Evolutionary conservation across 2,113 vertebrate species (phyloP).

Genomic region (Pygoscelis antarcticus): DNA sequence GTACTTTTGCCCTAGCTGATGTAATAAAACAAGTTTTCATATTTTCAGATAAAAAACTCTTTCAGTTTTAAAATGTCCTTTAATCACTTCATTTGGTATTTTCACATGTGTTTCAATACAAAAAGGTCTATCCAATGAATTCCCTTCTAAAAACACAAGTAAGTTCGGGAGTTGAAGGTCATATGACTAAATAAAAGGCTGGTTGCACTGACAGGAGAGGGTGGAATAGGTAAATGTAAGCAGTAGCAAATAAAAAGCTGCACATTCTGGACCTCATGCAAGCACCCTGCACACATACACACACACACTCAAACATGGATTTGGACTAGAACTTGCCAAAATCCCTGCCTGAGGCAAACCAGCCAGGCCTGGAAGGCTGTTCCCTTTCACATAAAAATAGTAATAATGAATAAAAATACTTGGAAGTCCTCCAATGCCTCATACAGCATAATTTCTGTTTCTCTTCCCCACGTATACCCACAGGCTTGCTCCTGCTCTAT

Average conservation of each 20-base stretch:
- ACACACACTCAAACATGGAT: not conserved
- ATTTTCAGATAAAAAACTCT: conserved; percentile 63
- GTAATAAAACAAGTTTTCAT: conserved; percentile 62
- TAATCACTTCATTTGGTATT: conserved; percentile 72
- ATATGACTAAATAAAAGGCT: conserved; percentile 65
- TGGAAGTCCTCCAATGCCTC: conserved; percentile 64
- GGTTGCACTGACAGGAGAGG: conserved; percentile 26
- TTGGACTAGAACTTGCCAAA: conserved; percentile 31
- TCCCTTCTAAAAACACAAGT: conserved; percentile 64
- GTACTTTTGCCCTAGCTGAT: conserved; percentile 16
- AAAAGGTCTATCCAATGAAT: conserved; percentile 52
- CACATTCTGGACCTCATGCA: not conserved
- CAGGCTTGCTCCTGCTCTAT: not conserved
- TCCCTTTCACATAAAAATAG: conserved; percentile 72
- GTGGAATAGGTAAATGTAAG: not conserved
- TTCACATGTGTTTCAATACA: conserved; percentile 71
- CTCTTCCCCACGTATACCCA: not conserved
- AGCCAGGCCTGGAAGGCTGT: conserved; percentile 60
- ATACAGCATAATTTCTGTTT: conserved; percentile 62
- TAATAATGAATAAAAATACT: conserved; percentile 70
- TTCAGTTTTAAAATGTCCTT: conserved; percentile 61
- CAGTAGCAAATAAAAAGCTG: not conserved
- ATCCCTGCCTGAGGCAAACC: conserved; percentile 45
- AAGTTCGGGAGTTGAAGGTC: conserved; percentile 56
- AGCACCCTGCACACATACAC: not conserved